These are phyloP conservation scores for Caenorhabditis becei DNA, from an alignment of 2,888 invertebrate genomes.

Conservation along the genomic window DNA sequence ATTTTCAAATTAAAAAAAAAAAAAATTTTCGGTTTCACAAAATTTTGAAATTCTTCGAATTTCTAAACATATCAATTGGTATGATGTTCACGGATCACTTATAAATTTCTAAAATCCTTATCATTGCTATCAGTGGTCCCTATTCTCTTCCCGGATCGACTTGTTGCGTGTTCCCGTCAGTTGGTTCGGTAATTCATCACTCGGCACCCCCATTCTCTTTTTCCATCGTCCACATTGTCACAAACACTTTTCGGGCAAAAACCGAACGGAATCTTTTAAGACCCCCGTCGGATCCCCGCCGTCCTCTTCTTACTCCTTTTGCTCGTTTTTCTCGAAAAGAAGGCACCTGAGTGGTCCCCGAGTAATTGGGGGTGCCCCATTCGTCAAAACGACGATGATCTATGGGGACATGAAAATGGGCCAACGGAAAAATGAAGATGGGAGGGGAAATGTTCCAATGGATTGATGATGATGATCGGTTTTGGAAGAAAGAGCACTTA, in stretches of 20 bases:
- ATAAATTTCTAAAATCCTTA: no score
- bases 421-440: no score
- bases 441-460: no score
- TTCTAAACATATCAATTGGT: no score
- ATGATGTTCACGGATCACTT: no score
- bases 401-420: constrained; percentile 45
- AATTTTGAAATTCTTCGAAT: no score
- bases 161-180: no score
- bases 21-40: no score
- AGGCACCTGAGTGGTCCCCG: constrained; percentile 20
- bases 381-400: constrained; percentile 57
- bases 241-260: constrained; percentile 21
- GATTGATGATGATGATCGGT: constrained; percentile 29
- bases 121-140: no score
- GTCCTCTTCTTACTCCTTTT: background rate
- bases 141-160: no score
- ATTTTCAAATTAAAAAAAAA: no score
- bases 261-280: constrained; percentile 33
- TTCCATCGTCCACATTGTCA: constrained; percentile 20
- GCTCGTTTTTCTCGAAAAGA: background rate
- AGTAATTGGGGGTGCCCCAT: constrained; percentile 15
- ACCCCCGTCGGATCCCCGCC: background rate
- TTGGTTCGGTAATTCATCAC: constrained; percentile 63
- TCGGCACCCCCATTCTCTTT: constrained; percentile 36
- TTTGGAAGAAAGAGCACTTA: constrained; percentile 27